Conservation (phyloP, 2,113 vertebrate genomes). For the Paedocypris sp. region DNA sequence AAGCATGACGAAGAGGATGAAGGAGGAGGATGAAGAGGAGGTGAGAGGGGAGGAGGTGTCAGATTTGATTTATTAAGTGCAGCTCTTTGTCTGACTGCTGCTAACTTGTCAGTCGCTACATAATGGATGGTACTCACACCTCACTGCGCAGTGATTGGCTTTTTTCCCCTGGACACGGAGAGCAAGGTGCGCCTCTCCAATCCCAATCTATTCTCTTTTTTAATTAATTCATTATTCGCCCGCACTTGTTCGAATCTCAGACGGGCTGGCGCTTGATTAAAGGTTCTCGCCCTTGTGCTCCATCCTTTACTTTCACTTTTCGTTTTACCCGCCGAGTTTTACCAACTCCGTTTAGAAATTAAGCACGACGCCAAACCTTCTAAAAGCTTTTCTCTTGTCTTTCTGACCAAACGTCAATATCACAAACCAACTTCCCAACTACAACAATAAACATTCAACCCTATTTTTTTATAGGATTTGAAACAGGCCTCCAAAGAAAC, state of each 20-base stretch:
- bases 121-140: constrained; percentile 78
- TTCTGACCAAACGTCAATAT: no score
- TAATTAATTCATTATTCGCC: constrained; percentile 69
- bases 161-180: constrained; percentile 29
- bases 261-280: constrained; percentile 7
- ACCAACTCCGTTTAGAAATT: constrained; percentile 44
- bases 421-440: no score
- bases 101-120: constrained; percentile 74
- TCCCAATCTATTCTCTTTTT: constrained; percentile 60
- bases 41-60: constrained; percentile 79
- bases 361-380: constrained; percentile 40
- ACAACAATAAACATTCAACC: no score
- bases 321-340: constrained; percentile 27
- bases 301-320: constrained; percentile 23
- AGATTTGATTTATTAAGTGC: constrained; percentile 94
- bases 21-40: constrained; percentile 62
- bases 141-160: constrained; percentile 65
- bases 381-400: constrained; percentile 44
- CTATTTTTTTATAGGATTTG: no score
- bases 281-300: not conserved
- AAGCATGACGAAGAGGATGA: constrained; percentile 34
- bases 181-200: constrained; percentile 11
- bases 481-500: no score
- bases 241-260: constrained; percentile 22
- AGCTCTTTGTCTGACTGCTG: constrained; percentile 67